Conservation (phyloP, 2,113 vertebrate species). For the Talpa occidentalis region DNA sequence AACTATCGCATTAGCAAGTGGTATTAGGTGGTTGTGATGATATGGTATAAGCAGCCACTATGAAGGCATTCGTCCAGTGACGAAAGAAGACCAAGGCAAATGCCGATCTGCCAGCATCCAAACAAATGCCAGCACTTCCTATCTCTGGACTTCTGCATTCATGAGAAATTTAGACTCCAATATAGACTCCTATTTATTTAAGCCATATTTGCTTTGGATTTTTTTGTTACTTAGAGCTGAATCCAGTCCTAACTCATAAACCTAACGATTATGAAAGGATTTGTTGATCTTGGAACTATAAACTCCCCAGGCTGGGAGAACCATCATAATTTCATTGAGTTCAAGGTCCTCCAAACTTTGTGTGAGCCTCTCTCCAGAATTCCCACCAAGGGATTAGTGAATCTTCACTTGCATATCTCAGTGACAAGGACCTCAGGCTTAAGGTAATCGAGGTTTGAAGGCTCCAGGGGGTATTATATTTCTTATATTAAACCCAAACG, state of each 20-base stretch:
- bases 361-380: neutral
- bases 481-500: neutral
- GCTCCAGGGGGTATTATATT: neutral
- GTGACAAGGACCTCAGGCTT: neutral
- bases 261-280: neutral
- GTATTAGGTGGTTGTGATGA: neutral
- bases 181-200: neutral
- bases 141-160: neutral
- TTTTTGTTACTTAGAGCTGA: neutral
- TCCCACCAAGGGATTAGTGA: neutral
- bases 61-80: too few species aligned
- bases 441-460: neutral
- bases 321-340: neutral
- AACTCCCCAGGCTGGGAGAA: neutral
- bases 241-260: neutral
- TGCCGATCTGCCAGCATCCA: neutral
- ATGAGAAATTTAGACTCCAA: neutral
- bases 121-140: neutral
- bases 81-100: neutral
- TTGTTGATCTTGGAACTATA: neutral
- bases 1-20: too few species aligned
- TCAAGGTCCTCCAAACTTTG: neutral
- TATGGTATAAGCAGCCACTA: fast-evolving
- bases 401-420: neutral
- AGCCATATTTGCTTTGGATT: neutral